Conservation (phyloP, 2,888 invertebrate genomes). For the Priocnemis perturbator region DNA sequence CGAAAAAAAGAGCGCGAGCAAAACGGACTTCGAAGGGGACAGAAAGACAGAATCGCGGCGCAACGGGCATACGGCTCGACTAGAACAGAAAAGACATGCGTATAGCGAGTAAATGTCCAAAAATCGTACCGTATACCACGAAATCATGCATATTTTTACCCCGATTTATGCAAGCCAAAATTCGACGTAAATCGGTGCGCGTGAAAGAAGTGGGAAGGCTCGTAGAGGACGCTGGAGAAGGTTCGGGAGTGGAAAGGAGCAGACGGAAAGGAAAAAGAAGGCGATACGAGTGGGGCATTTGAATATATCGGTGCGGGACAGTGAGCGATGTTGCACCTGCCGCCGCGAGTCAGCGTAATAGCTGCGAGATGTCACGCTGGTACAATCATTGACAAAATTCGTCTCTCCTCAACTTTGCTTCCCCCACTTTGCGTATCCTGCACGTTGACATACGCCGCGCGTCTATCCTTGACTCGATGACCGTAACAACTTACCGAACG, state of each 20-base stretch:
- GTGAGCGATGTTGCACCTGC: slow-evolving; percentile 74
- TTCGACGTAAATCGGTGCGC: slow-evolving; percentile 35
- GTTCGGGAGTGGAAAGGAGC: slow-evolving; percentile 11
- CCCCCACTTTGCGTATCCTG: background rate
- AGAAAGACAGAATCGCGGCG: slow-evolving; percentile 16
- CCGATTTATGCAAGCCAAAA: background rate
- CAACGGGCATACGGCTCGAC: slow-evolving; percentile 6
- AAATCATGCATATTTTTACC: no score
- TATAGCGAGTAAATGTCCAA: no score
- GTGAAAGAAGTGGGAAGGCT: slow-evolving; percentile 21
- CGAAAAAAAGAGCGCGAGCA: slow-evolving; percentile 49
- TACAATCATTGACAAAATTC: slow-evolving; percentile 63
- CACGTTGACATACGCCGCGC: no score
- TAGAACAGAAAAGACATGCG: no score
- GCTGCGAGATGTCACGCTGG: slow-evolving; percentile 67
- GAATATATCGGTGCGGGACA: slow-evolving; percentile 70
- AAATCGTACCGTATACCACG: no score
- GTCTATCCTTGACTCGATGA: no score
- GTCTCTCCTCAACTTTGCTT: background rate
- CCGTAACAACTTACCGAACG: no score
- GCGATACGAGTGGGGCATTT: slow-evolving; percentile 54
- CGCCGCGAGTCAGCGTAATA: slow-evolving; percentile 70
- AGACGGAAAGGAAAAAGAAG: slow-evolving; percentile 18
- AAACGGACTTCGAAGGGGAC: slow-evolving; percentile 29
- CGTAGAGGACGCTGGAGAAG: background rate